Evolutionary conservation across 1,140 invertebrate genomes (phyloP).

Genomic region (Drosophila sp.): DNA sequence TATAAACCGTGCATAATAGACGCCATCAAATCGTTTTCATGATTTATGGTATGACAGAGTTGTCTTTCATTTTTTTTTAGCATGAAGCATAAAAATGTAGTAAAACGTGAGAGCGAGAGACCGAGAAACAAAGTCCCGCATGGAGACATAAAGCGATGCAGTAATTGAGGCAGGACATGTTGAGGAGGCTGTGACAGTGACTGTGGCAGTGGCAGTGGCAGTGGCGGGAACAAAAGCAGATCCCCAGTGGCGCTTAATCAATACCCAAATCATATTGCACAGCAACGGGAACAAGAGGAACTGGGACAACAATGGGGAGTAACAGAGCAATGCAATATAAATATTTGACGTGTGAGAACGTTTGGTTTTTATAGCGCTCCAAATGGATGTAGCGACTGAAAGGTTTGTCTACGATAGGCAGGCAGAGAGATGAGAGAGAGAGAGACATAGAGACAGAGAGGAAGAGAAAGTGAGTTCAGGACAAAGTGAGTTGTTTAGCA

Average conservation of each 20-base stretch:
- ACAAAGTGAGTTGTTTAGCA: constrained; percentile 77
- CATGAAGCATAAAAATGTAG: constrained; percentile 68
- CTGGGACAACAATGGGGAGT: not conserved
- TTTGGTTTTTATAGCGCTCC: constrained; percentile 63
- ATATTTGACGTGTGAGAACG: constrained; percentile 81
- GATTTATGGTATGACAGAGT: constrained; percentile 65
- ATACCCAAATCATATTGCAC: constrained; percentile 69
- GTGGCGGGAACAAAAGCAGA: not conserved
- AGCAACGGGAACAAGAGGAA: constrained; percentile 14
- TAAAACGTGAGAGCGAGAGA: constrained; percentile 51
- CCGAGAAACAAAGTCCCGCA: constrained; percentile 26
- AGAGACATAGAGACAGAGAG: not conserved
- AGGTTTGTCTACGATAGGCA: constrained; percentile 7
- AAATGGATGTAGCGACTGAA: constrained; percentile 29
- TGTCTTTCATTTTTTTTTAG: constrained; percentile 34
- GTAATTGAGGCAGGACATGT: constrained; percentile 64
- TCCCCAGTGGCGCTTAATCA: constrained; percentile 69
- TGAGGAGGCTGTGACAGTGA: constrained; percentile 12
- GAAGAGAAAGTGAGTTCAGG: not conserved
- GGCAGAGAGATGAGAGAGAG: not conserved
- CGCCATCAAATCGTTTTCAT: constrained; percentile 71
- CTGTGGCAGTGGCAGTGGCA: too few species aligned
- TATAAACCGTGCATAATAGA: constrained; percentile 74
- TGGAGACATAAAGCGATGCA: constrained; percentile 70
- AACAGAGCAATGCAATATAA: constrained; percentile 69